A percentile compares a stretch with the other conserved stretches of the same genome.
Conservation (phyloP, 2,888 invertebrate genomes). For the Dicranocentrus wangi region DNA sequence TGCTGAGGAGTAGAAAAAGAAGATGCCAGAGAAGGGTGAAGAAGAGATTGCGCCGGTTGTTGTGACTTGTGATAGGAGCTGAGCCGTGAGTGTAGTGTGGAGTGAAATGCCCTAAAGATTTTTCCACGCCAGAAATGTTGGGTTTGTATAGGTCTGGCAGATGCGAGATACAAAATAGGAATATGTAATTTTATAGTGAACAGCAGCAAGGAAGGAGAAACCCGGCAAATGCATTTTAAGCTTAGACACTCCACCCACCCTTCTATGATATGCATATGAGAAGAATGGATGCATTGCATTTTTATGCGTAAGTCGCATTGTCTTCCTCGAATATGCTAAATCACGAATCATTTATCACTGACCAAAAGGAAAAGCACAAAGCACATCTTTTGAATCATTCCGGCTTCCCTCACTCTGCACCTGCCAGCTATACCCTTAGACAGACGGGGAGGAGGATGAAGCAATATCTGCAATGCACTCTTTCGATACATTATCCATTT, state of each 20-base stretch:
- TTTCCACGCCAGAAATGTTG: slow-evolving; percentile 3
- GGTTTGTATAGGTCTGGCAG: slow-evolving; percentile 6
- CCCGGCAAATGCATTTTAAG: background rate
- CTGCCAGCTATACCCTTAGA: background rate
- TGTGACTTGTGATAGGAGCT: slow-evolving; percentile 29
- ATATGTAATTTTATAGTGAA: background rate
- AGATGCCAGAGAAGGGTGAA: background rate
- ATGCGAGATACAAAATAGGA: slow-evolving; percentile 7
- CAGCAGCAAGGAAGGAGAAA: background rate
- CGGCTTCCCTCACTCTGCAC: slow-evolving; percentile 33
- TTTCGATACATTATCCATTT: slow-evolving; percentile 29
- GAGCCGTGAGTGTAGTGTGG: no score
- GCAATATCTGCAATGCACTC: slow-evolving; percentile 2
- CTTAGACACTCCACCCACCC: slow-evolving; percentile 49
- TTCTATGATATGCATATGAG: slow-evolving; percentile 4
- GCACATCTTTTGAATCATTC: slow-evolving; percentile 48
- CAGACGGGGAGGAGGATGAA: background rate
- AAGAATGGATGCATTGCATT: no score
- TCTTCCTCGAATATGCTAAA: slow-evolving; percentile 31
- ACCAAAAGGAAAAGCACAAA: no score
- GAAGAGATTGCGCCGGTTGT: slow-evolving; percentile 19
- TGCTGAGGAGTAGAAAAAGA: slow-evolving; percentile 20
- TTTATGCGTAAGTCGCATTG: slow-evolving; percentile 8
- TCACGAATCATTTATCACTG: slow-evolving; percentile 60
- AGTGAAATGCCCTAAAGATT: slow-evolving; percentile 46